Evolutionary conservation across 2,797 vertebrate genomes (phyloP).

Genomic region (Adelosebastes latens): DNA sequence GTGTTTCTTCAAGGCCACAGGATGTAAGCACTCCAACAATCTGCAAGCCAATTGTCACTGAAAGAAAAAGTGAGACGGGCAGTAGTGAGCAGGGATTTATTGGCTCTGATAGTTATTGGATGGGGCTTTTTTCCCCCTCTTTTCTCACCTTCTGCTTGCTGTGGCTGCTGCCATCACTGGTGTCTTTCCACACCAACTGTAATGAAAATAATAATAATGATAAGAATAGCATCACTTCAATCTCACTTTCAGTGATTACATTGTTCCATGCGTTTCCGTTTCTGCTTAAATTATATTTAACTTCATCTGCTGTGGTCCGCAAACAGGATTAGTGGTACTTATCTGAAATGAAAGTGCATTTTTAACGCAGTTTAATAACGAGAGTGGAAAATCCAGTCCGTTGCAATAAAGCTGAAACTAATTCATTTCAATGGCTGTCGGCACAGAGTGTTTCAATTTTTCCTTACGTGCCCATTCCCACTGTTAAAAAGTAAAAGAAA

Average conservation of each 20-base stretch:
- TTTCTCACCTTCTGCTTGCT: slow-evolving; percentile 68
- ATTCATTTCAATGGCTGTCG: slow-evolving; percentile 84
- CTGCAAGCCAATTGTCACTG: slow-evolving; percentile 67
- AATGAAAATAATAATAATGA: slow-evolving; percentile 84
- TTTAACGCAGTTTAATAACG: slow-evolving; percentile 86
- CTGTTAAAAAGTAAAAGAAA: slow-evolving; percentile 71
- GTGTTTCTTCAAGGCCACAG: slow-evolving; percentile 68
- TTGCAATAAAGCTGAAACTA: slow-evolving; percentile 86
- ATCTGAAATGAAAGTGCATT: slow-evolving; percentile 89
- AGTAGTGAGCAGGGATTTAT: slow-evolving; percentile 69
- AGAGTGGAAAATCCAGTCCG: slow-evolving; percentile 86
- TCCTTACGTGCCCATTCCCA: slow-evolving; percentile 56
- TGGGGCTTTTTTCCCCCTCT: slow-evolving; percentile 31
- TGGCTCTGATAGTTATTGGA: slow-evolving; percentile 73
- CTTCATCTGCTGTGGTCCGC: slow-evolving; percentile 82
- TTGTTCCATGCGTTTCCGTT: slow-evolving; percentile 84
- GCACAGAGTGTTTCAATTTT: slow-evolving; percentile 71
- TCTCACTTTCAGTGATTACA: slow-evolving; percentile 87
- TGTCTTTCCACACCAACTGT: slow-evolving; percentile 69
- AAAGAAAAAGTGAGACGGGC: slow-evolving; percentile 59
- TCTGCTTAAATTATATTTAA: slow-evolving; percentile 88
- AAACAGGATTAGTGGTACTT: slow-evolving; percentile 89
- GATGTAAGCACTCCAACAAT: slow-evolving; percentile 60
- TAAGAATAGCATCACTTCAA: slow-evolving; percentile 85
- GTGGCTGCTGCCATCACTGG: slow-evolving; percentile 50